Evolutionary conservation across 2,797 vertebrate genomes (phyloP).

Genomic region (Epinephelus awoara): DNA sequence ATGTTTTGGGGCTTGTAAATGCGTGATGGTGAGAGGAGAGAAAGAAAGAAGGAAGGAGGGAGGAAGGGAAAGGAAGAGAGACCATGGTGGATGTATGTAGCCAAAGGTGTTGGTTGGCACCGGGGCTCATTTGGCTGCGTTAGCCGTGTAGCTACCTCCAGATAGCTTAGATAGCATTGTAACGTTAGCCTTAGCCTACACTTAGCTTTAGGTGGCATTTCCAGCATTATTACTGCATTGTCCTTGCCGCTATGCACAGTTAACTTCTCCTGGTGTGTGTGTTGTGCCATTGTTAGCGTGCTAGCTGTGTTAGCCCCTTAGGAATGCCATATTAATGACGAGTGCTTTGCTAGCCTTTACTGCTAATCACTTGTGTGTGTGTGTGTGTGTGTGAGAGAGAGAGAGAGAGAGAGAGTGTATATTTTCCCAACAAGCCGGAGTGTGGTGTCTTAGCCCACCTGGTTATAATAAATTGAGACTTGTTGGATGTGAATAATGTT

Average conservation of each 20-base stretch:
- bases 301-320: slow-evolving; percentile 63
- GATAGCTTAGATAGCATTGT: slow-evolving; percentile 12
- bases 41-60: slow-evolving; percentile 22
- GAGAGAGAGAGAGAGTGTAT: no score
- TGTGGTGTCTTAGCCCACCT: background rate
- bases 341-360: slow-evolving; percentile 40
- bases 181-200: background rate
- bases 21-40: slow-evolving; percentile 45
- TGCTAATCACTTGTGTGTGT: slow-evolving; percentile 36
- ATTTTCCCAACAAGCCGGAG: background rate
- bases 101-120: slow-evolving; percentile 49
- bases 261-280: slow-evolving; percentile 34
- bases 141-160: slow-evolving; percentile 43
- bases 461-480: background rate
- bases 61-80: slow-evolving; percentile 39
- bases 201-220: background rate
- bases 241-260: slow-evolving; percentile 2
- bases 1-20: slow-evolving; percentile 32
- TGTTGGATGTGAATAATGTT: background rate
- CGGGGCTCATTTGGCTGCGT: slow-evolving; percentile 17
- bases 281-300: slow-evolving; percentile 68
- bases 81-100: slow-evolving; percentile 66
- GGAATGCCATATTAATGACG: slow-evolving; percentile 51
- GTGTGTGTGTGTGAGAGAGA: background rate
- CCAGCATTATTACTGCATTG: slow-evolving; percentile 14